Conservation (phyloP, 2,113 vertebrate species). For the Kryptolebias marmoratus region DNA sequence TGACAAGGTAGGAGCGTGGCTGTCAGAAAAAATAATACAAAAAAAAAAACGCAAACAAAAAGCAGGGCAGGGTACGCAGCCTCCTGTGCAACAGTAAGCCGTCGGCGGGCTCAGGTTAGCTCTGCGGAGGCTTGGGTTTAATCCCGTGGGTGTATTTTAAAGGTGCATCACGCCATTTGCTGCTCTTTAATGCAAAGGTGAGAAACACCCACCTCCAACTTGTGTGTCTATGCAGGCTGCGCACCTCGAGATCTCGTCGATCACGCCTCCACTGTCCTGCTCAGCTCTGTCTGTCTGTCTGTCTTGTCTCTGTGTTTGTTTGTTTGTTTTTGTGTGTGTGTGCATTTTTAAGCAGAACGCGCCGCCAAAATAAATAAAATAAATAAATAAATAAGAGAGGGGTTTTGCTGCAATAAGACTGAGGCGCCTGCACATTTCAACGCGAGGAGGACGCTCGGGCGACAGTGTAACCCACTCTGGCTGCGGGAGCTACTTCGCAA, state of each 20-base stretch:
- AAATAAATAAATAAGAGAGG: neutral
- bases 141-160: slow-evolving; percentile 24
- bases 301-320: neutral
- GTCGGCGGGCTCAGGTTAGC: slow-evolving; percentile 15
- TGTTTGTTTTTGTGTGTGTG: neutral
- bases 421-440: slow-evolving; percentile 10
- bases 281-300: slow-evolving; percentile 7
- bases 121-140: slow-evolving; percentile 19
- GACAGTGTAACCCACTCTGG: neutral
- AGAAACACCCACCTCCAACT: slow-evolving; percentile 2
- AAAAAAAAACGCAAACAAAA: neutral
- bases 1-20: slow-evolving; percentile 55
- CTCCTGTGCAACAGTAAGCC: slow-evolving; percentile 23
- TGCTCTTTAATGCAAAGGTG: slow-evolving; percentile 1
- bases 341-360: slow-evolving; percentile 50
- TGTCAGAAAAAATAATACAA: slow-evolving; percentile 47
- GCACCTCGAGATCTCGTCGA: slow-evolving; percentile 32
- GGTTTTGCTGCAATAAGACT: slow-evolving; percentile 18
- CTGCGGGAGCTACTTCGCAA: slow-evolving; percentile 36
- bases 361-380: neutral
- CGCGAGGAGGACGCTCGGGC: neutral
- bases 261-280: slow-evolving; percentile 23
- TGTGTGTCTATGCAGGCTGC: slow-evolving; percentile 43
- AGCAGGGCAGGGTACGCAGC: slow-evolving; percentile 17
- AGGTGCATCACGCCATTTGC: slow-evolving; percentile 12